Evolutionary conservation across 2,888 invertebrate species (phyloP).

Genomic region (Lepidocyrtoides sp.): DNA sequence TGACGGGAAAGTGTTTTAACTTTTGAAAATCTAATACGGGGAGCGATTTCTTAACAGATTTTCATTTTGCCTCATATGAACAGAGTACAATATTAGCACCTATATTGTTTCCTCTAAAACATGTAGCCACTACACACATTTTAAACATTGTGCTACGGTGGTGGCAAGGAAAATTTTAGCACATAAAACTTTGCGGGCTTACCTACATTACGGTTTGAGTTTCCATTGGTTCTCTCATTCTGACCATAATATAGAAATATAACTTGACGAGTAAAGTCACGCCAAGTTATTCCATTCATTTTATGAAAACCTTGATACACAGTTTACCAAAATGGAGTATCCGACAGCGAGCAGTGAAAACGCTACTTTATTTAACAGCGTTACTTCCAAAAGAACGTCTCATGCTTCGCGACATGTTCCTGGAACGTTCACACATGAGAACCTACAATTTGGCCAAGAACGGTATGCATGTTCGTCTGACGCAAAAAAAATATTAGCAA

Average conservation of each 20-base stretch:
- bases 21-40: neutral
- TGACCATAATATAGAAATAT: neutral
- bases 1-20: neutral
- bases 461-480: neutral
- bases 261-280: constrained; percentile 41
- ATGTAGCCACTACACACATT: too few species aligned
- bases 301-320: neutral
- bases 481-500: constrained; percentile 40
- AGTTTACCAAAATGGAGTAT: constrained; percentile 8
- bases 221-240: neutral
- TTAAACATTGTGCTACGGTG: too few species aligned
- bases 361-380: too few species aligned
- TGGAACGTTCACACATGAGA: neutral
- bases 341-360: neutral
- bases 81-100: too few species aligned
- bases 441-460: neutral
- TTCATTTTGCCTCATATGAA: neutral
- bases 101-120: too few species aligned
- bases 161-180: too few species aligned
- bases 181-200: too few species aligned
- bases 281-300: constrained; percentile 13
- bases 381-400: too few species aligned
- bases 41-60: neutral
- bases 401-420: neutral
- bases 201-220: too few species aligned